Percentiles rank a stretch among this genome's conserved stretches.
These are phyloP conservation scores for Corynorhinus townsendii DNA, from an alignment of 2,113 vertebrate species.

Conservation along the genomic window DNA sequence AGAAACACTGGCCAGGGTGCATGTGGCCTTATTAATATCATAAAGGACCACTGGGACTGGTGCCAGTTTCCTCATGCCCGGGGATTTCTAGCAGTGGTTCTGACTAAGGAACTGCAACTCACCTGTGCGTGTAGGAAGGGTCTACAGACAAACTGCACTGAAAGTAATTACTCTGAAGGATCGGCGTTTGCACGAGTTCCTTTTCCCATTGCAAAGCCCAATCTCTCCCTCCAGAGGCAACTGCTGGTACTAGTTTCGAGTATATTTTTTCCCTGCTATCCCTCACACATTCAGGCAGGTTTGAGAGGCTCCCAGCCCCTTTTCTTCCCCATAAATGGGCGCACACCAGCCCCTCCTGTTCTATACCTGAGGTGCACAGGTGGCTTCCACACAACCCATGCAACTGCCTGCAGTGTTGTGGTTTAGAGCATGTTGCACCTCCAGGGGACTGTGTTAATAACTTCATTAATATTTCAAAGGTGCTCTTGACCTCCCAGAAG, in stretches of 20 bases:
- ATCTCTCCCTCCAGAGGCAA: neutral
- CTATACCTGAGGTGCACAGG: neutral
- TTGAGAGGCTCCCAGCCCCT: neutral
- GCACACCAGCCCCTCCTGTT: neutral
- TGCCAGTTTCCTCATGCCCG: rapidly evolving
- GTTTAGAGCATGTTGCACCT: neutral
- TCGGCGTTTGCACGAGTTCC: neutral
- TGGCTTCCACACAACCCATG: neutral
- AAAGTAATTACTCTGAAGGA: neutral
- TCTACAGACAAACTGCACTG: neutral
- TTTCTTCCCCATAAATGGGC: neutral
- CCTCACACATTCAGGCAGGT: rapidly evolving
- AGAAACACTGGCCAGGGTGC: neutral
- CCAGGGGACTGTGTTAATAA: neutral
- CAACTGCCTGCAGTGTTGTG: neutral
- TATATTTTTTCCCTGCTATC: neutral
- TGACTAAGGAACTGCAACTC: neutral
- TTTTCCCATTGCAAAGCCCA: neutral
- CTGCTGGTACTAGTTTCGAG: neutral
- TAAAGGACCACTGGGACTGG: rapidly evolving
- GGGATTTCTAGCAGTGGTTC: neutral
- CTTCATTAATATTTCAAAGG: neutral
- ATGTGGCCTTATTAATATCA: neutral
- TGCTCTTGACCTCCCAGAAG: neutral
- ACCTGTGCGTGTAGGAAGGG: neutral